A percentile compares a stretch with the other conserved stretches of the same genome.
Conservation (phyloP, 2,113 vertebrate species). For the Toxotes jaculatrix region DNA sequence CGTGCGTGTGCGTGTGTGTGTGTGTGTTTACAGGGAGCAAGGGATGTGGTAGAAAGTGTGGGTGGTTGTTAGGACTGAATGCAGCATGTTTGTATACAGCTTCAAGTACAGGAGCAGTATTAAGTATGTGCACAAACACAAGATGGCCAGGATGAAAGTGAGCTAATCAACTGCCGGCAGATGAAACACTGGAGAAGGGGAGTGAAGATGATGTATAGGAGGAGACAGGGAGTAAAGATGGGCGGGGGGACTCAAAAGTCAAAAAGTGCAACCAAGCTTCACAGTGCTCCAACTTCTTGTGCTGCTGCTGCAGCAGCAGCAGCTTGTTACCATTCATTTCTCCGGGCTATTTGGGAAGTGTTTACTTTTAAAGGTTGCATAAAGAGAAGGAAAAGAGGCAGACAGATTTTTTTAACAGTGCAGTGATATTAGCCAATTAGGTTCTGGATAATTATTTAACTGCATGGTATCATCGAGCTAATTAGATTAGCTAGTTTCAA, state of each 20-base stretch:
- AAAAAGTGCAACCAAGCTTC: conserved; percentile 52
- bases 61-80: conserved; percentile 46
- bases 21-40: conserved; percentile 40
- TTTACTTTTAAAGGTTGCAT: conserved; percentile 68
- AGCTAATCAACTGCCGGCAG: conserved; percentile 58
- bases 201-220: conserved; percentile 1
- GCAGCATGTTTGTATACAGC: conserved; percentile 44
- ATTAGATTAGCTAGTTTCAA: conserved; percentile 73
- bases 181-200: conserved; percentile 12
- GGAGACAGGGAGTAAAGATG: conserved; percentile 8
- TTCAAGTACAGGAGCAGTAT: conserved; percentile 40
- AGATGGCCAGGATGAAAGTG: conserved; percentile 34
- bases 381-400: conserved; percentile 37
- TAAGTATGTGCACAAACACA: conserved; percentile 25
- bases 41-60: conserved; percentile 39
- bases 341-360: conserved; percentile 59
- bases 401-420: conserved; percentile 45
- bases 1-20: conserved; percentile 45
- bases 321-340: conserved; percentile 54
- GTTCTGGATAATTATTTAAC: conserved; percentile 74
- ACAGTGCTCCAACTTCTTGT: conserved; percentile 40
- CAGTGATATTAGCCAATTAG: conserved; percentile 67
- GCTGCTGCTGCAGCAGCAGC: conserved; percentile 14
- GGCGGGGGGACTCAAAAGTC: conserved; percentile 45
- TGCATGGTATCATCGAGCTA: conserved; percentile 61